Evolutionary conservation across 2,113 vertebrate species (phyloP).

Genomic region (Genyomyrus donnyi): DNA sequence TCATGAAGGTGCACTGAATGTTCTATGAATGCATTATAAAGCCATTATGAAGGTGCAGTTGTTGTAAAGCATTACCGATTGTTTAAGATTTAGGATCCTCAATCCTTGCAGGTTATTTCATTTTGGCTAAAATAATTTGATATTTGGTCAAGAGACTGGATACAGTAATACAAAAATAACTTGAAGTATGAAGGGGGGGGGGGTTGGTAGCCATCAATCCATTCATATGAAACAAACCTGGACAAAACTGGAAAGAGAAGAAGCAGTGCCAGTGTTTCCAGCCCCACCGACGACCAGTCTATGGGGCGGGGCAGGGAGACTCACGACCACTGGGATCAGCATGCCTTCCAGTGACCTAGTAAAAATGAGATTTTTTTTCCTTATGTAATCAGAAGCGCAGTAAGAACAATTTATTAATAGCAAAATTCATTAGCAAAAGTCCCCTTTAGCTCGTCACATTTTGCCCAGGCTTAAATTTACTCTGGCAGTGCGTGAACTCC

Average conservation of each 20-base stretch:
- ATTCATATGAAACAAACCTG: not conserved
- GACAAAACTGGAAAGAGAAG: not conserved
- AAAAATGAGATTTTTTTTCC: not conserved
- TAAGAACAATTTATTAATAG: constrained; percentile 6
- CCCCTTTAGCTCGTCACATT: not conserved
- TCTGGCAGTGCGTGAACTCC: not conserved
- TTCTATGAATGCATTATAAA: too few species aligned
- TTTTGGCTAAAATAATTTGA: not conserved
- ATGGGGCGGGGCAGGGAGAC: not conserved
- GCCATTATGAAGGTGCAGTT: not conserved
- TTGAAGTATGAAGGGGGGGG: not conserved
- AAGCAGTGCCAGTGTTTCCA: not conserved
- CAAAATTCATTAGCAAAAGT: constrained; percentile 8
- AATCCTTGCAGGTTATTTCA: not conserved
- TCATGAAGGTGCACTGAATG: not conserved
- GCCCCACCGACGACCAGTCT: not conserved
- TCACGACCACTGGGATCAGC: not conserved
- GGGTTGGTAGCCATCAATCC: not conserved
- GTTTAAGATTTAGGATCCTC: not conserved
- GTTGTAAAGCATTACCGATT: not conserved
- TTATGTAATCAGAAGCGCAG: not conserved
- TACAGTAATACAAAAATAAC: not conserved
- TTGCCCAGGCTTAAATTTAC: not conserved
- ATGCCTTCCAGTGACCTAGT: not conserved
- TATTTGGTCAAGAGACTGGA: not conserved